A percentile compares a stretch with the other conserved stretches of the same genome.
These are phyloP conservation scores for Cosmia trapezina DNA, from an alignment of 2,888 invertebrate species.

Conservation along the genomic window DNA sequence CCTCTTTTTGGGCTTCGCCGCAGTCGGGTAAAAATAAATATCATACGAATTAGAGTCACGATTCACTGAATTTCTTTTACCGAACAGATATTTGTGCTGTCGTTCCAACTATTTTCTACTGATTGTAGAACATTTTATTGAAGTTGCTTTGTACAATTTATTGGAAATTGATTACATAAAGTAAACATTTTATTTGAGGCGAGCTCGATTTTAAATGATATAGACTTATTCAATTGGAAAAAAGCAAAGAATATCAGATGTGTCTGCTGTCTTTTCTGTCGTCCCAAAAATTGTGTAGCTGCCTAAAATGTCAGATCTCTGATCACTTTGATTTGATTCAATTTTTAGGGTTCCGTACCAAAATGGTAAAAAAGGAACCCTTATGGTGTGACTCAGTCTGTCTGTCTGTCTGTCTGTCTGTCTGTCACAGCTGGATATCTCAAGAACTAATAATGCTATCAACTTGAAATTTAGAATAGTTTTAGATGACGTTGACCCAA, in stretches of 20 bases:
- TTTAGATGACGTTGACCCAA: too few relatives aligned
- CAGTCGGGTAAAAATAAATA: background rate
- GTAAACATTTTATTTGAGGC: constrained; percentile 37
- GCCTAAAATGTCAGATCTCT: too few relatives aligned
- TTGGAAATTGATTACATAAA: constrained; percentile 52
- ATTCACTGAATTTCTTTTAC: constrained; percentile 3
- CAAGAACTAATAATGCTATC: too few relatives aligned
- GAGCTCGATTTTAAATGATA: constrained; percentile 14
- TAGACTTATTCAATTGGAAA: constrained; percentile 34
- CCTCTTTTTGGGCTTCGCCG: too few relatives aligned
- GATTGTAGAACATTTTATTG: constrained; percentile 16
- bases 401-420: too few relatives aligned
- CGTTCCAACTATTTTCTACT: constrained; percentile 22
- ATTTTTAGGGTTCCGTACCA: too few relatives aligned
- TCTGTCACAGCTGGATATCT: too few relatives aligned
- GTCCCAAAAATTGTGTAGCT: too few relatives aligned
- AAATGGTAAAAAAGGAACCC: too few relatives aligned
- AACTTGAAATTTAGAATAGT: too few relatives aligned
- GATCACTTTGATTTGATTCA: background rate
- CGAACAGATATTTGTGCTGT: constrained; percentile 15
- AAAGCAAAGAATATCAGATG: constrained; percentile 7
- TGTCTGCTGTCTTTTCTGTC: background rate
- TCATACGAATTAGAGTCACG: background rate
- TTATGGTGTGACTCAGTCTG: too few relatives aligned
- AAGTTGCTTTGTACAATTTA: constrained; percentile 38